Evolutionary conservation across 2,113 vertebrate genomes (phyloP).

Genomic region (Psittacara wagleri): DNA sequence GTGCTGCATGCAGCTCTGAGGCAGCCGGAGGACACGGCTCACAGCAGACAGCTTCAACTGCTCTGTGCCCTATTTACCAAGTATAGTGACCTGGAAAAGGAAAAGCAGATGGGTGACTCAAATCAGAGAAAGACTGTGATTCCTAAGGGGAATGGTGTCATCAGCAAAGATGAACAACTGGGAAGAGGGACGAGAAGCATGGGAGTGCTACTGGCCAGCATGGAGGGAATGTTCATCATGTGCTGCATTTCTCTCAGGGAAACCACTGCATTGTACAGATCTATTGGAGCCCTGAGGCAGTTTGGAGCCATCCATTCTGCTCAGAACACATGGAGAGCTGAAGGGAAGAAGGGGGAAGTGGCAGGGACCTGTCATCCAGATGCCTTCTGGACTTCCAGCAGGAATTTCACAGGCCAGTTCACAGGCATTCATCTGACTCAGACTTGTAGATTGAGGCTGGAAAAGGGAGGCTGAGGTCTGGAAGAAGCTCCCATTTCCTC

Average conservation of each 20-base stretch:
- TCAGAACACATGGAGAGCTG: background rate
- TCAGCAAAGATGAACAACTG: background rate
- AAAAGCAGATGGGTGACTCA: background rate
- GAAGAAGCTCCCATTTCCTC: background rate
- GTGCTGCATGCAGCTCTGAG: background rate
- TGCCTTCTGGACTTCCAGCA: background rate
- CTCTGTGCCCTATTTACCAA: background rate
- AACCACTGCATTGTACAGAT: background rate
- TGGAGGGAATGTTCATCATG: background rate
- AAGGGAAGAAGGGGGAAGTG: background rate
- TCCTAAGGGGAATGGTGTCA: background rate
- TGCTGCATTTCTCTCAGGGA: background rate
- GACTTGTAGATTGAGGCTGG: background rate
- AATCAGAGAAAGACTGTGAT: fast-evolving
- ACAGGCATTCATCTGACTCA: background rate
- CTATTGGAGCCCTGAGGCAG: background rate
- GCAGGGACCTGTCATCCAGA: background rate
- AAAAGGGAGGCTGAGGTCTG: background rate
- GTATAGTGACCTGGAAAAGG: background rate
- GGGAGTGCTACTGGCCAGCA: background rate
- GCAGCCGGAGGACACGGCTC: background rate
- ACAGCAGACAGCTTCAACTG: background rate
- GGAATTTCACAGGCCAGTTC: background rate
- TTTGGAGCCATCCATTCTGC: background rate
- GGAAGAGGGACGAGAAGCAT: background rate